A percentile compares a stretch with the other conserved stretches of the same genome.
Evolutionary conservation across 2,797 vertebrate species (phyloP).

Genomic region (Acrocephalus scirpaceus): DNA sequence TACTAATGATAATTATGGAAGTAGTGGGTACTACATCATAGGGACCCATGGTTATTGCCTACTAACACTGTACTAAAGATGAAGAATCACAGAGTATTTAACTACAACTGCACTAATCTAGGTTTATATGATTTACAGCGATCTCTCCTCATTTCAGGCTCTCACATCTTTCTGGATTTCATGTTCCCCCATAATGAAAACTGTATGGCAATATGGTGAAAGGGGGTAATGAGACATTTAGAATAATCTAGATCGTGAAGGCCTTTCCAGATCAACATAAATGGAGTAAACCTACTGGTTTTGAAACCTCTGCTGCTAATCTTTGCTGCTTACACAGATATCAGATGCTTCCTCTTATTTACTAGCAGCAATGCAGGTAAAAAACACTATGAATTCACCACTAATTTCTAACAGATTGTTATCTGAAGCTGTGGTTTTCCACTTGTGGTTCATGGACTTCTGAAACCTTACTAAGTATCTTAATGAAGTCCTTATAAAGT

Average conservation of each 20-base stretch:
- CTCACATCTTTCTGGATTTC: neutral
- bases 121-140: accelerated
- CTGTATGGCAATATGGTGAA: neutral
- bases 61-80: neutral
- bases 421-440: neutral
- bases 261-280: neutral
- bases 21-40: neutral
- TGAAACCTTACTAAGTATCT: neutral
- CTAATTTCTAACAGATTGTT: neutral
- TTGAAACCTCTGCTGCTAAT: neutral
- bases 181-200: neutral
- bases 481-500: neutral
- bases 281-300: neutral
- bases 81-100: neutral
- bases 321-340: neutral
- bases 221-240: neutral
- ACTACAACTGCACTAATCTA: neutral
- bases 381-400: neutral
- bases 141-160: neutral
- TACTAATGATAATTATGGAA: neutral
- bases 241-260: neutral
- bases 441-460: neutral
- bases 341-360: neutral
- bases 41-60: neutral
- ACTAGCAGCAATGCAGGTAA: neutral